Base-by-base conservation (phyloP, 1,140 invertebrate species). In the Papilio glaucus region DNA sequence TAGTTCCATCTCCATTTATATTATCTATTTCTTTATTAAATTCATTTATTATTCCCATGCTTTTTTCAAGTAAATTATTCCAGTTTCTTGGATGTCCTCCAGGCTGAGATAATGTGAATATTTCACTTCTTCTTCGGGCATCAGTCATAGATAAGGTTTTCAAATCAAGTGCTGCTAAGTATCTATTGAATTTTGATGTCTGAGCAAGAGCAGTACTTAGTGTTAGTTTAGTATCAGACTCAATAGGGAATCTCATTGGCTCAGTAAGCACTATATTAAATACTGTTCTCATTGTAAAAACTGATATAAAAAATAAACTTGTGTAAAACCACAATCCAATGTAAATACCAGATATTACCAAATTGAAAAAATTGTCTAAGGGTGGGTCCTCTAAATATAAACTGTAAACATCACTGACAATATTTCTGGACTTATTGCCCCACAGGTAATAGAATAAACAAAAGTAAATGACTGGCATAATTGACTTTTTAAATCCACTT, bases 71-170 rank as follows among this genome's bases (percentile, higher is more conserved):
- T 4, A 97, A 83, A 70, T 93, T 94, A 78, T 96, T 97, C 97
- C 97, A 97, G 77, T 96, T 97, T 74, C 96, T 95, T 1, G 97
- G 96, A 88, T 97, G 96, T 62, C 96, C 96, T 26, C 96, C 96
- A 61, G 96, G 96, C 82, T 96, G 95, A 67, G 96, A 97, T 0
- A 97, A 85, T 12, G 94, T 94, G 81, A 96, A 97, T 21, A 97
- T 91, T 67, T 94, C 82, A 42, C 86, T 73, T 73, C 96, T 94
- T 74, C 96, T 93, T 1, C 61, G 1, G 57, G 85, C 80, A 60
- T 95, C 95, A 70, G 94, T 95, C 77, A 94, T 93, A 7, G 96
- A 92, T 45, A 97, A 78, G 13, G 94, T 94, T 68, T 94, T 93
- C 4, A 97, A 90, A 86, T 97, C 96, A 39, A 95, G 90, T 65